Evolutionary conservation across 2,113 vertebrate genomes (phyloP), one percentile per base, ranked within the genome.

Genomic region (Andinoacara biseriatus): DNA sequence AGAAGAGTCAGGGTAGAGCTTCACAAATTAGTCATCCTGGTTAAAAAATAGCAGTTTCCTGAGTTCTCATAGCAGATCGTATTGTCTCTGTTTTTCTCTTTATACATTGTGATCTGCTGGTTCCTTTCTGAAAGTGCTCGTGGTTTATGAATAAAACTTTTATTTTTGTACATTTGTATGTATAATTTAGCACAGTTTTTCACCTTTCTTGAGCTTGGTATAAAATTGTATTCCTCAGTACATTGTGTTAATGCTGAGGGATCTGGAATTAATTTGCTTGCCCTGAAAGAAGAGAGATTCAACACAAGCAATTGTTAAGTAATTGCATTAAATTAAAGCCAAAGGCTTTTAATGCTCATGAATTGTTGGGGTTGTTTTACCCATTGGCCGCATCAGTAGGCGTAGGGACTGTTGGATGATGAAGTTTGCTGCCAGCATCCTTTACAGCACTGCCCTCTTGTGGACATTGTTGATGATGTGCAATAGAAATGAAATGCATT

Each of bases 81-180:
- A n/a, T 7, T 5, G 7, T 26, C 4, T 18, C 11, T 75, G 3
- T 14, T 17, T 43, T 8, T 90, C 76, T 9, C 24, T 67, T 78
- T 76, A 62, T 56, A 85, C 82, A 92, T 22, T 24, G 69, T 88
- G 92, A 86, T 80, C 92, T 93, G 87, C 80, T 93, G 91, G 74
- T 89, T 52, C 0, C 4, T 20, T 35, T 22, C 0, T 57, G 58
- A 76, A 89, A 76, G 29, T 76, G 40, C 74, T 58, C 3, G 9
- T 56, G 2, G 22, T 74, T 40, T 80, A 26, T 38, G 57, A 52
- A 26, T 63, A 35, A 61, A 49, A 74, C 31, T 4, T 18, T 29
- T 54, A n/a, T n/a, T 5, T 80, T 74, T 29, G 35, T 8, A 20
- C 14, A 35, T 59, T 60, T 33, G 13, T 20, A 59, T 31, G 6